phyloP scores from a whole-genome alignment of 2,797 vertebrate genomes.

The Acridotheres tristis region DNA sequence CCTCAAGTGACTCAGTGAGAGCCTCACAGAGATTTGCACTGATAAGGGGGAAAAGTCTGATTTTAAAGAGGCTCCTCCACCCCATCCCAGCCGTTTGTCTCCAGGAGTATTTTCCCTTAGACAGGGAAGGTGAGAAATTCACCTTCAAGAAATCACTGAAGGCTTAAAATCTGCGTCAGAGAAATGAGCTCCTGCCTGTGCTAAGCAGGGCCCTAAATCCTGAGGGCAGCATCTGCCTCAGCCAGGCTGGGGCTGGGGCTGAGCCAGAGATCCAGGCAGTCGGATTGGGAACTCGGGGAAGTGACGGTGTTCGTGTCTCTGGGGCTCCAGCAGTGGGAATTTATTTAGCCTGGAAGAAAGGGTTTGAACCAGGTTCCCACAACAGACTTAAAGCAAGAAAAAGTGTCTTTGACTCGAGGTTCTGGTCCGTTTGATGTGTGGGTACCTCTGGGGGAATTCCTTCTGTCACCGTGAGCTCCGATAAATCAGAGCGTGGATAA shows the following conservation, averaged over 20 bases:
- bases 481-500: not conserved
- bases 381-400: not conserved
- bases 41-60: not conserved
- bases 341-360: not conserved
- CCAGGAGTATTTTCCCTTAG: not conserved
- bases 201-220: not conserved
- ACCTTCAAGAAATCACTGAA: not conserved
- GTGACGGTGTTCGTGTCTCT: accelerated
- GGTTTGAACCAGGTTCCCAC: not conserved
- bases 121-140: conserved; percentile 2
- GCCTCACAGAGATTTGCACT: not conserved
- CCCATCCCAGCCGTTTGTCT: not conserved
- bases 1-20: not conserved
- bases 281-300: accelerated
- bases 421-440: accelerated
- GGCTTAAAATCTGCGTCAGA: not conserved
- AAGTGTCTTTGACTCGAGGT: not conserved
- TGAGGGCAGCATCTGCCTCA: not conserved
- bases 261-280: not conserved
- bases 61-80: not conserved
- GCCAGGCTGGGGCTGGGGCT: not conserved
- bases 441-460: not conserved
- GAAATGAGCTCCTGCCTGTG: not conserved
- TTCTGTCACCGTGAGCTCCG: not conserved
- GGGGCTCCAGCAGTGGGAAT: not conserved